Evolutionary conservation across 1,140 invertebrate genomes (phyloP).

Genomic region (Ridgeia piscesae): DNA sequence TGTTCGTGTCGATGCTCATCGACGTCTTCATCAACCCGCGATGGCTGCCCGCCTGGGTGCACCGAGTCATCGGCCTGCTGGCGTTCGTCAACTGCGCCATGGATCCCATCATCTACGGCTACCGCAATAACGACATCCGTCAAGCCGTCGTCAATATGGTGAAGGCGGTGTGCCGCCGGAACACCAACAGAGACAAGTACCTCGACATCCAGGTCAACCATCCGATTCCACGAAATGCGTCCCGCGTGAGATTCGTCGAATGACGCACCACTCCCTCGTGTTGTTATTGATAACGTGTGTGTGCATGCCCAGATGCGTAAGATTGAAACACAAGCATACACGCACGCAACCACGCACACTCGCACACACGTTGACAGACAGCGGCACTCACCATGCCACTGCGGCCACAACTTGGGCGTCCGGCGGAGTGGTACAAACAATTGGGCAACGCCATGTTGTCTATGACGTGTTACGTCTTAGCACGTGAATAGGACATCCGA

Average conservation of each 20-base stretch:
- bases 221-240: not conserved
- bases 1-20: constrained; percentile 15
- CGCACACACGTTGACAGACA: too few relatives aligned
- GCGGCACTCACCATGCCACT: too few relatives aligned
- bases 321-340: not conserved
- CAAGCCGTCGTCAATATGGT: not conserved
- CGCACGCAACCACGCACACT: too few relatives aligned
- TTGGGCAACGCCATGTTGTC: too few relatives aligned
- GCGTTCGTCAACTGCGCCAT: constrained; percentile 10
- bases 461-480: too few relatives aligned
- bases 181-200: not conserved
- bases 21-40: constrained; percentile 13
- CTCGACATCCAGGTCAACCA: not conserved
- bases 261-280: not conserved
- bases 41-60: constrained; percentile 14
- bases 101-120: constrained; percentile 13
- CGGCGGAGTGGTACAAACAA: too few relatives aligned
- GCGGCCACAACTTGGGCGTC: too few relatives aligned
- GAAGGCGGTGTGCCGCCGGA: not conserved
- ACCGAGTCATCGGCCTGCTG: not conserved
- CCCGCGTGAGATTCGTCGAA: not conserved
- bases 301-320: not conserved
- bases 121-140: constrained; percentile 11
- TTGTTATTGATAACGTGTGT: not conserved
- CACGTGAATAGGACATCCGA: too few relatives aligned